Evolutionary conservation across 2,797 vertebrate species (phyloP).

Genomic region (Lutjanus argentimaculatus): DNA sequence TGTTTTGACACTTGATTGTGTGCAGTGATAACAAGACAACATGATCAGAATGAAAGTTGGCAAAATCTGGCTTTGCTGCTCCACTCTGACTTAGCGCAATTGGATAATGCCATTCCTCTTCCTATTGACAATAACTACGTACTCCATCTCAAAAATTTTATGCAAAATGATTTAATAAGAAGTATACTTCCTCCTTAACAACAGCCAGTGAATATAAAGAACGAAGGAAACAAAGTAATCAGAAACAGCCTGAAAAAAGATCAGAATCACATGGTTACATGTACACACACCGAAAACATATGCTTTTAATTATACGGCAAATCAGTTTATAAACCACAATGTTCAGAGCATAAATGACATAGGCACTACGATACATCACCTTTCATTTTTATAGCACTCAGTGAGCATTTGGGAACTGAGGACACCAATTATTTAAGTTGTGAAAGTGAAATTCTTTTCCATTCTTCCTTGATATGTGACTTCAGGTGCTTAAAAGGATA

Average conservation of each 20-base stretch:
- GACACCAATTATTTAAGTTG: no score
- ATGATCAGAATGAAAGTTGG: not conserved
- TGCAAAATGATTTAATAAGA: not conserved
- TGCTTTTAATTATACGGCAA: not conserved
- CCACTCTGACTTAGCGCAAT: not conserved
- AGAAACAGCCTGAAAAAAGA: not conserved
- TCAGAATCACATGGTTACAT: no score
- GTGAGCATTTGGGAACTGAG: no score
- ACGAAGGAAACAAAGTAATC: no score
- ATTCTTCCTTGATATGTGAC: no score
- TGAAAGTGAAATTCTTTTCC: no score
- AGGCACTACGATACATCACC: no score
- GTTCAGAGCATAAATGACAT: not conserved
- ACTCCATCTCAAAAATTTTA: not conserved
- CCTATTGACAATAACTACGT: not conserved
- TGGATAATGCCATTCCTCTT: not conserved
- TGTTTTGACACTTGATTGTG: slow-evolving; percentile 9
- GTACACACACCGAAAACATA: not conserved
- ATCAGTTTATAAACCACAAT: not conserved
- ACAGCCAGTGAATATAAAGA: no score
- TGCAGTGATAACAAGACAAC: not conserved
- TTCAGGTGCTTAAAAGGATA: no score
- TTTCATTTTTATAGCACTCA: no score
- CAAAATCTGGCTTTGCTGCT: not conserved
- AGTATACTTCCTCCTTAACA: no score